Evolutionary conservation across 2,888 invertebrate genomes (phyloP).

Genomic region (Orchesella flavescens): DNA sequence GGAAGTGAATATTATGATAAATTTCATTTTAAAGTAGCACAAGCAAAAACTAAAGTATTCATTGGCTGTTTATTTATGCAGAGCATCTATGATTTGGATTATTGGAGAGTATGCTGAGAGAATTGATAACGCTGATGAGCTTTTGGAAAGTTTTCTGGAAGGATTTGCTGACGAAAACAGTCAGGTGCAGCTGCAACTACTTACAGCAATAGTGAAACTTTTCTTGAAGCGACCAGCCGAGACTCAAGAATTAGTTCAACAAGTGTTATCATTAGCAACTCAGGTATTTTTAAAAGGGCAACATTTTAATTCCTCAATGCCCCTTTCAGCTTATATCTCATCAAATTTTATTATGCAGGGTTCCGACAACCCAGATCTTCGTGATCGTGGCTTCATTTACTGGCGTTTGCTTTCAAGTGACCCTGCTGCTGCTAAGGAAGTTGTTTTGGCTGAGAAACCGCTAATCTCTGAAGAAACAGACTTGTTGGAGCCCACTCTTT

Average conservation of each 20-base stretch:
- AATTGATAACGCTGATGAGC: constrained; percentile 98
- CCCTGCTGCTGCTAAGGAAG: constrained; percentile 99
- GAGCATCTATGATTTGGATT: constrained; percentile 95
- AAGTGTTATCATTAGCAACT: constrained; percentile 76
- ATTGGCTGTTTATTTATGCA: constrained; percentile 67
- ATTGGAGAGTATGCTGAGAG: constrained; percentile 98
- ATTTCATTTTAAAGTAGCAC: too few relatives aligned
- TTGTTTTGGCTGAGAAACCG: constrained; percentile 98
- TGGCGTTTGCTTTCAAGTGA: constrained; percentile 99
- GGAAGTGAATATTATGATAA: too few relatives aligned
- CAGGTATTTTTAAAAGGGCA: constrained; percentile 75
- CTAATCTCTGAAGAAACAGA: constrained; percentile 99
- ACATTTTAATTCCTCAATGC: too few relatives aligned
- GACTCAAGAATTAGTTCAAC: constrained; percentile 98
- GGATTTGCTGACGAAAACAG: constrained; percentile 98
- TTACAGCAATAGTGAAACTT: constrained; percentile 98
- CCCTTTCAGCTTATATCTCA: too few relatives aligned
- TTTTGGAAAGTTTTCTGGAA: constrained; percentile 97
- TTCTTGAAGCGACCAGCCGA: constrained; percentile 98
- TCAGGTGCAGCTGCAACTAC: constrained; percentile 94
- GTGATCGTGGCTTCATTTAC: constrained; percentile 99
- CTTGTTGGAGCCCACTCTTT: constrained; percentile 94
- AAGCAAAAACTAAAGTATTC: neutral
- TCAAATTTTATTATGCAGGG: constrained; percentile 75
- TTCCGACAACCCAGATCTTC: constrained; percentile 97